phyloP scores from a whole-genome alignment of 2,888 invertebrate genomes.

The Orthosia cruda region DNA sequence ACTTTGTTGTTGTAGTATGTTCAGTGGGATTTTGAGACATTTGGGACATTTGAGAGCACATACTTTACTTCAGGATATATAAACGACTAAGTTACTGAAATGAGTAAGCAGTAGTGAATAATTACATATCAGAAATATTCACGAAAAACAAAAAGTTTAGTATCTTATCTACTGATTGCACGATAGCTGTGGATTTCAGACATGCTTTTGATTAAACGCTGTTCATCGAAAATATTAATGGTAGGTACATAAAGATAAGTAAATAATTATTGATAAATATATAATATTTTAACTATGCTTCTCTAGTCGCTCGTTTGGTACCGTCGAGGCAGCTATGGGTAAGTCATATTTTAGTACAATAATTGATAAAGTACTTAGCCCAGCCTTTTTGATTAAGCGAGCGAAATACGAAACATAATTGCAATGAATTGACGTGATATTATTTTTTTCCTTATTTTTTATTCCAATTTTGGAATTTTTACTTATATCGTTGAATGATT shows the following conservation, averaged over 20 bases:
- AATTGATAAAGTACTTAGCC: constrained; percentile 6
- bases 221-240: constrained; percentile 68
- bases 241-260: constrained; percentile 73
- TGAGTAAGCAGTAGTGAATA: constrained; percentile 21
- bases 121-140: constrained; percentile 27
- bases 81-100: constrained; percentile 12
- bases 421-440: background rate
- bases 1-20: background rate
- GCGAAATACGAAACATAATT: constrained; percentile 11
- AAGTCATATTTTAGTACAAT: constrained; percentile 67
- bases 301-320: constrained; percentile 80
- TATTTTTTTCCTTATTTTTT: background rate
- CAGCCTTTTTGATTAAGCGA: background rate
- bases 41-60: too few relatives aligned
- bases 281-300: constrained; percentile 70
- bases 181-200: constrained; percentile 69
- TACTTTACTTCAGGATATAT: background rate
- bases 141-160: constrained; percentile 47
- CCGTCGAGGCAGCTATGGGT: constrained; percentile 82
- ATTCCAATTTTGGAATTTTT: background rate
- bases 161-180: constrained; percentile 57
- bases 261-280: constrained; percentile 79
- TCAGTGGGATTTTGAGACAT: too few relatives aligned
- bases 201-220: constrained; percentile 70
- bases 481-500: background rate